Evolutionary conservation across 2,888 invertebrate genomes (phyloP).

Genomic region (Chelonus formosanus): DNA sequence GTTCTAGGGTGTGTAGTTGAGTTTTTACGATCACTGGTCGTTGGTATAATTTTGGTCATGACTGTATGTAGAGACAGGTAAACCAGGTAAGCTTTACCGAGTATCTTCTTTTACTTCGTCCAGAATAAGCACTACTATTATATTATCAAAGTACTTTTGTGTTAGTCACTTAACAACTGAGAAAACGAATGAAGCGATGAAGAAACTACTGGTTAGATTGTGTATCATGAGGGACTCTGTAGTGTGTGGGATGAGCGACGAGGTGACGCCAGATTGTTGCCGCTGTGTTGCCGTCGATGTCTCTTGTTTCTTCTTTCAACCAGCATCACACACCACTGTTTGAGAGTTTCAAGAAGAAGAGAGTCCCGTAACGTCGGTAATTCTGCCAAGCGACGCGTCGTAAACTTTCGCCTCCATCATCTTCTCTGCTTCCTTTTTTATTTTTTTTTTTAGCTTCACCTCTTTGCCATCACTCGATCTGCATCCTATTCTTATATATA

Average conservation of each 20-base stretch:
- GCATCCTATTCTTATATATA: background rate
- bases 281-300: constrained; percentile 43
- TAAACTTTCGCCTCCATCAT: constrained; percentile 61
- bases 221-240: constrained; percentile 1
- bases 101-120: background rate
- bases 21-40: constrained; percentile 1
- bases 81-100: background rate
- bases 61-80: too few species aligned
- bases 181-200: constrained; percentile 22
- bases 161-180: constrained; percentile 20
- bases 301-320: constrained; percentile 27
- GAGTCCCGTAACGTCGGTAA: constrained; percentile 57
- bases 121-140: too few species aligned
- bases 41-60: too few species aligned
- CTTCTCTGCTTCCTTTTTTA: constrained; percentile 51
- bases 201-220: constrained; percentile 22
- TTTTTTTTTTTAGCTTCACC: constrained; percentile 34
- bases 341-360: constrained; percentile 22
- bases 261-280: constrained; percentile 46
- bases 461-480: background rate
- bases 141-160: too few species aligned
- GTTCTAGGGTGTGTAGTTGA: background rate
- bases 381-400: constrained; percentile 50
- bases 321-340: constrained; percentile 21
- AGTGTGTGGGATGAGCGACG: constrained; percentile 44